Percentiles rank a stretch among this genome's conserved stretches.
Conservation (phyloP, 2,113 vertebrate genomes). For the Scalopus aquaticus region DNA sequence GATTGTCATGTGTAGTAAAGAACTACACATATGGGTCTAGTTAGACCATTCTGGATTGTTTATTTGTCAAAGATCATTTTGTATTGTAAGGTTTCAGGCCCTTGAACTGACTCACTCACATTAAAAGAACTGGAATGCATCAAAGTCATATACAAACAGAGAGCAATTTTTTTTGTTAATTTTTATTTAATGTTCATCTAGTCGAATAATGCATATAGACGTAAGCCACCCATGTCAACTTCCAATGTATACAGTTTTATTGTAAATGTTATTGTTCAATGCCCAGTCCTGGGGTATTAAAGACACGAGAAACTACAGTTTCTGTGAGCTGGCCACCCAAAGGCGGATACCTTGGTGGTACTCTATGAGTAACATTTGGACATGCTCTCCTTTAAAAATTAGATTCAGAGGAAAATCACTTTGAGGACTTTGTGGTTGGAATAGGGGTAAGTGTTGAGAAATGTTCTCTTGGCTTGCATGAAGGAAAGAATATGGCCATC, state of each 20-base stretch:
- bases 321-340: not conserved
- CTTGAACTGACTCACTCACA: not conserved
- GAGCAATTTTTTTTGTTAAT: not conserved
- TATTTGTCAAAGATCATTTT: constrained; percentile 13
- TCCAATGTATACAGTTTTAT: not conserved
- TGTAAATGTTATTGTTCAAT: not conserved
- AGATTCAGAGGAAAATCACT: constrained; percentile 32
- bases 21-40: not conserved
- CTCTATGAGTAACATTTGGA: constrained; percentile 28
- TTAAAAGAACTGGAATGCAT: not conserved
- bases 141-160: not conserved
- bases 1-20: not conserved
- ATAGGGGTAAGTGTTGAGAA: constrained; percentile 47
- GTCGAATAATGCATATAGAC: not conserved
- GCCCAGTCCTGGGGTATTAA: not conserved
- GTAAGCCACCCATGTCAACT: not conserved
- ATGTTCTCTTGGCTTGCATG: constrained; percentile 58
- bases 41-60: not conserved
- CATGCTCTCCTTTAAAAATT: constrained; percentile 52
- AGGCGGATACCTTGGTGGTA: not conserved
- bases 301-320: not conserved
- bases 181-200: constrained; percentile 39
- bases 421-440: constrained; percentile 36
- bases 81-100: not conserved
- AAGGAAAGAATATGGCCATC: constrained; percentile 62